Evolutionary conservation across 2,797 vertebrate species (phyloP).

Genomic region (Sciaenops ocellatus): DNA sequence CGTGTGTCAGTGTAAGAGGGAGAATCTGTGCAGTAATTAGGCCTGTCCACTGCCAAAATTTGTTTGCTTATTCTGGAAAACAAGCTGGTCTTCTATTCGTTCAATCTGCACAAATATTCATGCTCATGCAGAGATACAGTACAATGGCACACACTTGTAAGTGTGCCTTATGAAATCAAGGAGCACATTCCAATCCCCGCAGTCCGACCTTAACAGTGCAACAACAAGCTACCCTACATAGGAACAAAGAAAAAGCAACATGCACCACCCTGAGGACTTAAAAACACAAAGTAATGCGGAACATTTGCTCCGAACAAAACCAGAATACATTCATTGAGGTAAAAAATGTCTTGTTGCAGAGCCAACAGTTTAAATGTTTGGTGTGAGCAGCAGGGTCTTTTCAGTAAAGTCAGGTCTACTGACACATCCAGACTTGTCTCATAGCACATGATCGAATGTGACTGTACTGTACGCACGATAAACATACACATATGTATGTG

Average conservation of each 20-base stretch:
- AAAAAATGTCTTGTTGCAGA: slow-evolving; percentile 11
- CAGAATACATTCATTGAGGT: slow-evolving; percentile 10
- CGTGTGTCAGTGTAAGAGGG: slow-evolving; percentile 13
- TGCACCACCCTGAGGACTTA: slow-evolving; percentile 32
- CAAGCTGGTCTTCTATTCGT: slow-evolving; percentile 29
- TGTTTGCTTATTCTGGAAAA: slow-evolving; percentile 52
- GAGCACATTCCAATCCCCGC: slow-evolving; percentile 67
- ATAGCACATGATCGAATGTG: slow-evolving; percentile 1
- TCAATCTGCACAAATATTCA: slow-evolving; percentile 15
- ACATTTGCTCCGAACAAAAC: slow-evolving; percentile 52
- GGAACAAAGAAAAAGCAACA: slow-evolving; percentile 60
- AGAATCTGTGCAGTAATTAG: slow-evolving; percentile 44
- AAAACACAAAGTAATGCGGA: slow-evolving; percentile 50
- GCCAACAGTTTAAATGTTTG: slow-evolving; percentile 8
- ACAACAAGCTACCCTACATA: slow-evolving; percentile 62
- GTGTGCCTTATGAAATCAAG: slow-evolving; percentile 60
- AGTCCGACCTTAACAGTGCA: slow-evolving; percentile 45
- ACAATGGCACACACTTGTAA: slow-evolving; percentile 24
- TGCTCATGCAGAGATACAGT: slow-evolving; percentile 16
- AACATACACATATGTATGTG: background rate
- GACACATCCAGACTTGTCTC: background rate
- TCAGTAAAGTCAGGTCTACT: background rate
- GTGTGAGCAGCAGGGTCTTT: background rate
- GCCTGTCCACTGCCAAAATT: slow-evolving; percentile 29
- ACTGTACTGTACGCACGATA: background rate